These are phyloP conservation scores for Callorhinus ursinus DNA, from an alignment of 2,113 vertebrate species.

Conservation along the genomic window DNA sequence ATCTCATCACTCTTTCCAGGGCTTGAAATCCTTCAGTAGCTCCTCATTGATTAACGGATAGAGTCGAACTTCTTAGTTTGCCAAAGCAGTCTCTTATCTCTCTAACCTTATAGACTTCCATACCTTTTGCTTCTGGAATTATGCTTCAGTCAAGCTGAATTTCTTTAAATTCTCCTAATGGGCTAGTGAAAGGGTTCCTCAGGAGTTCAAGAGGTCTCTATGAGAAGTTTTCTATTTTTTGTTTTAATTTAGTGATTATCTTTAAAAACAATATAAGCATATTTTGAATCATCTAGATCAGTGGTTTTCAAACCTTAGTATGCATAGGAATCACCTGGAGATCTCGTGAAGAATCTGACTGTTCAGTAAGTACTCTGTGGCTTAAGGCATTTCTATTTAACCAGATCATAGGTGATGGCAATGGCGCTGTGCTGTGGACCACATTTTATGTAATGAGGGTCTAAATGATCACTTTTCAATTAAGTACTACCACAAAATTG, in stretches of 20 bases:
- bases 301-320: not conserved
- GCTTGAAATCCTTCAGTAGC: constrained; percentile 33
- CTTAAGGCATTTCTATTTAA: not conserved
- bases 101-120: not conserved
- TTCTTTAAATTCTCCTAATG: not conserved
- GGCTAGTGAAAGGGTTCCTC: not conserved
- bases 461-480: not conserved
- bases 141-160: not conserved
- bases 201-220: not conserved
- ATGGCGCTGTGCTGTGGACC: not conserved
- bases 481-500: not conserved
- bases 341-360: not conserved
- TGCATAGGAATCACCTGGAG: not conserved
- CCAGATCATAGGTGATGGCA: not conserved
- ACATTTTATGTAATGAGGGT: not conserved
- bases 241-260: constrained; percentile 20
- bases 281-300: not conserved
- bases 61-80: not conserved
- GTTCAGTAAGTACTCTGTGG: not conserved
- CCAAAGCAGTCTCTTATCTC: not conserved
- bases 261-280: not conserved
- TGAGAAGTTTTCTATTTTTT: not conserved
- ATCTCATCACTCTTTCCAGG: constrained; percentile 32
- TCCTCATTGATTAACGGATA: constrained; percentile 22
- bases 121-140: not conserved